Evolutionary conservation across 37 sponge, comb jelly and placozoan genomes (phyloP).

Genomic region (Petrosia ficiformis): DNA sequence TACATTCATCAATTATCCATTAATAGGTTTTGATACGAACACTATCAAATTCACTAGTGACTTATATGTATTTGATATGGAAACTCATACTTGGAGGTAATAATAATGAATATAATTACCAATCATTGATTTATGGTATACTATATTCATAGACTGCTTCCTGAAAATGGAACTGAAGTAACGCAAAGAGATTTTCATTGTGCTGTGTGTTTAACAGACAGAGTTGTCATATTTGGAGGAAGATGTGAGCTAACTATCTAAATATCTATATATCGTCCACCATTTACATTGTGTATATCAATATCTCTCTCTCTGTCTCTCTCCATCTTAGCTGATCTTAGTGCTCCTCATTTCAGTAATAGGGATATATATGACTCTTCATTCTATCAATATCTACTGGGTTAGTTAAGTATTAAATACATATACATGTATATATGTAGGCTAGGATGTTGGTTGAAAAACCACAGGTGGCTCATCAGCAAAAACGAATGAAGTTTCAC

Average conservation of each 20-base stretch:
- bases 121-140: background rate
- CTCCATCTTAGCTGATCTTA: slow-evolving; percentile 52
- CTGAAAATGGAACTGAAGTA: slow-evolving; percentile 25
- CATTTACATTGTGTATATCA: too few relatives aligned
- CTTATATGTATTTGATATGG: slow-evolving; percentile 53
- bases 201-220: slow-evolving; percentile 28
- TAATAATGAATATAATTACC: slow-evolving; percentile 10
- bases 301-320: too few relatives aligned
- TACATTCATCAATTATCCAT: too few relatives aligned
- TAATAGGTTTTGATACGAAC: slow-evolving; percentile 26
- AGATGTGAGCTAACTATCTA: slow-evolving; percentile 40
- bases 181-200: slow-evolving; percentile 75
- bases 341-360: slow-evolving; percentile 46
- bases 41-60: slow-evolving; percentile 32
- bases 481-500: too few relatives aligned
- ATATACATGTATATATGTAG: too few relatives aligned
- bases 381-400: slow-evolving; percentile 37
- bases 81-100: slow-evolving; percentile 35
- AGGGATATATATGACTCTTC: slow-evolving; percentile 43
- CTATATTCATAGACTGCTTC: background rate
- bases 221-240: slow-evolving; percentile 61
- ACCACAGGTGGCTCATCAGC: too few relatives aligned
- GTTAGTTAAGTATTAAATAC: too few relatives aligned
- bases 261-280: too few relatives aligned
- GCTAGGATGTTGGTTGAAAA: too few relatives aligned